Evolutionary conservation across 2,113 vertebrate genomes (phyloP).

Genomic region (Petroica traversi): DNA sequence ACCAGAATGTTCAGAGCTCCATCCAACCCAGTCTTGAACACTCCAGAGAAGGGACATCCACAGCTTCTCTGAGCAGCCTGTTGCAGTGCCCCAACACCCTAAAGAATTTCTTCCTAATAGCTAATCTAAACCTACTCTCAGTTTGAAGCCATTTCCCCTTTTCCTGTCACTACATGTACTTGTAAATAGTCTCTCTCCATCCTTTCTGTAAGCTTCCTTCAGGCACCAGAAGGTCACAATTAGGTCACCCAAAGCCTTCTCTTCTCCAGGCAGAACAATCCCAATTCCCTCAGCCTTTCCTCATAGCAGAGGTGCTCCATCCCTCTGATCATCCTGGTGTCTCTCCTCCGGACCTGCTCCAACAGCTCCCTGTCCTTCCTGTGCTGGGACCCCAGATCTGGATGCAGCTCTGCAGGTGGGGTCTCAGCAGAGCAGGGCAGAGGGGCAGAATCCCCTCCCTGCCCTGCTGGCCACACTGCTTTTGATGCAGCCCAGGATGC

Average conservation of each 20-base stretch:
- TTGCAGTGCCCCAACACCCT: neutral
- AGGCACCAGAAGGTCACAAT: neutral
- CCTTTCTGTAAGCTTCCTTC: neutral
- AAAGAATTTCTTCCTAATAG: neutral
- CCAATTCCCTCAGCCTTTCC: neutral
- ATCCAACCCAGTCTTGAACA: neutral
- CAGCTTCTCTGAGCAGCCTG: neutral
- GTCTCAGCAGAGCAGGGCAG: neutral
- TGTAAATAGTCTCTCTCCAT: neutral
- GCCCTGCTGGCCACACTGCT: rapidly evolving
- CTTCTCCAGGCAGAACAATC: neutral
- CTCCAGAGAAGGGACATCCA: neutral
- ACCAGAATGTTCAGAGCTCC: neutral
- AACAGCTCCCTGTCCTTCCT: neutral
- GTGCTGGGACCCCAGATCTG: neutral
- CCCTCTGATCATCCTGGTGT: neutral
- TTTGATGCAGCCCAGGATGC: neutral
- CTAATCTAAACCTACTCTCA: neutral
- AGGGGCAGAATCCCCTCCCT: neutral
- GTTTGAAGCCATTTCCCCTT: neutral
- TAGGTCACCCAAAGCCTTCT: neutral
- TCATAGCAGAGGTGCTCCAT: too few species aligned
- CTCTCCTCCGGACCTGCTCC: neutral
- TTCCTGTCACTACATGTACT: neutral
- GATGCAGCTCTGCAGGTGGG: neutral